A percentile compares a stretch with the other conserved stretches of the same genome.
These are phyloP conservation scores for Anastrepha ludens DNA, from an alignment of 1,140 invertebrate species.

Conservation along the genomic window DNA sequence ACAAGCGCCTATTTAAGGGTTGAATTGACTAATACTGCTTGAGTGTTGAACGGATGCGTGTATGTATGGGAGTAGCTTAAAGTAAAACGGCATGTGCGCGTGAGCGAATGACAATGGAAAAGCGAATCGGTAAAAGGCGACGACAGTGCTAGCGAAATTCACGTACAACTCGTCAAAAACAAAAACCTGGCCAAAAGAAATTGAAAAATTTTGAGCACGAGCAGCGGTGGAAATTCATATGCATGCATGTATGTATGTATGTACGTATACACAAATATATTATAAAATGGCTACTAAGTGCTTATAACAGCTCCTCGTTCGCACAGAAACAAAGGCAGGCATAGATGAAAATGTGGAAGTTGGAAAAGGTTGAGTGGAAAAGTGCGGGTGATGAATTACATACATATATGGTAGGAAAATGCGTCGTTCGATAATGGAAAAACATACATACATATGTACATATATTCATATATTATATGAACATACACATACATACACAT, in stretches of 20 bases:
- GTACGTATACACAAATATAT: neutral
- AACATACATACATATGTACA: too few relatives aligned
- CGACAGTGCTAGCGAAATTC: neutral
- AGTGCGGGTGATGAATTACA: too few relatives aligned
- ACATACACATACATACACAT: too few relatives aligned
- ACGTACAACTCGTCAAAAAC: neutral
- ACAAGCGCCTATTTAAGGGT: slow-evolving; percentile 14
- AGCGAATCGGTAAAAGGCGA: slow-evolving; percentile 18
- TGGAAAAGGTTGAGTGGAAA: neutral
- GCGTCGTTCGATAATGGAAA: too few relatives aligned
- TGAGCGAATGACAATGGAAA: slow-evolving; percentile 33
- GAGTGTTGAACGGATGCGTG: neutral
- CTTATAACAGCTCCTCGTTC: neutral
- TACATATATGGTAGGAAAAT: too few relatives aligned
- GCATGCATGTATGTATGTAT: neutral
- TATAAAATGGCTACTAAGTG: slow-evolving; percentile 7
- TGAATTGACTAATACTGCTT: slow-evolving; percentile 40
- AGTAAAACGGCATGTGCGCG: slow-evolving; percentile 12
- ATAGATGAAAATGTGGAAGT: neutral
- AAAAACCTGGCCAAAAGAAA: slow-evolving; percentile 30
- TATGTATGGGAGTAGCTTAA: neutral
- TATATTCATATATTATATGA: too few relatives aligned
- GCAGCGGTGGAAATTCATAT: neutral
- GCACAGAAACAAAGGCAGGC: neutral
- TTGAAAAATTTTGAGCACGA: slow-evolving; percentile 35